Percentiles rank a stretch among this genome's conserved stretches.
phyloP scores from a whole-genome alignment of 2,888 invertebrate genomes.

The Spodoptera picta region DNA sequence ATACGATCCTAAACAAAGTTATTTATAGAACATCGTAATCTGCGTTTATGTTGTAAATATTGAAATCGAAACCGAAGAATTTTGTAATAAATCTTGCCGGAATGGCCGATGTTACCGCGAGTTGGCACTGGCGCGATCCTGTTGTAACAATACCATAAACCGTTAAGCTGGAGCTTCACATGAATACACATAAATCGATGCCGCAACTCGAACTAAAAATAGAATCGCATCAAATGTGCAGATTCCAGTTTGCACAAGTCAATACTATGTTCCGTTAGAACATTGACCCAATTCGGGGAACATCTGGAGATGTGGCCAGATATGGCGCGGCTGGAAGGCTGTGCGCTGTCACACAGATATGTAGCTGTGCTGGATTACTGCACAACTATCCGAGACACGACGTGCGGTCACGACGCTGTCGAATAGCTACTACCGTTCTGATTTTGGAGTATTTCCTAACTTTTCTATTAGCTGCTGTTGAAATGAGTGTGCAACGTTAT shows the following conservation, averaged over 20 bases:
- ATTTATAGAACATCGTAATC: conserved; percentile 9
- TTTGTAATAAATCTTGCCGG: background rate
- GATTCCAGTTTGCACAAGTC: conserved; percentile 34
- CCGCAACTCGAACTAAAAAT: conserved; percentile 21
- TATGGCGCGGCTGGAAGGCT: conserved; percentile 40
- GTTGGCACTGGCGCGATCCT: conserved; percentile 1
- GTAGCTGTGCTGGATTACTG: conserved; percentile 7
- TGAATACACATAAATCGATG: background rate
- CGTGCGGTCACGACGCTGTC: too few species aligned
- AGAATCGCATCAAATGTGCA: conserved; percentile 22
- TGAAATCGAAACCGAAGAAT: background rate
- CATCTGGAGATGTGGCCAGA: conserved; percentile 51
- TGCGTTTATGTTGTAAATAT: conserved; percentile 4
- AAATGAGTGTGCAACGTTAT: conserved; percentile 2
- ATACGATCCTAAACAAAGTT: conserved; percentile 11
- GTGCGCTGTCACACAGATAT: conserved; percentile 23
- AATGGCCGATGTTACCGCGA: background rate
- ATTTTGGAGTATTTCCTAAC: too few species aligned
- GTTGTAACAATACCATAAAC: background rate
- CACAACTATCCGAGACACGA: conserved; percentile 16
- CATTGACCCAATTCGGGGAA: conserved; percentile 53
- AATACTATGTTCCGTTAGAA: conserved; percentile 36
- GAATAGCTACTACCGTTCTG: background rate
- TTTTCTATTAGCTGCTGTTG: too few species aligned
- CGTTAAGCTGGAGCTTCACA: conserved; percentile 1